Evolutionary conservation across 1,140 invertebrate genomes (phyloP), one percentile per base, ranked within the genome.

Genomic region (Ceratosolen solmsi): DNA sequence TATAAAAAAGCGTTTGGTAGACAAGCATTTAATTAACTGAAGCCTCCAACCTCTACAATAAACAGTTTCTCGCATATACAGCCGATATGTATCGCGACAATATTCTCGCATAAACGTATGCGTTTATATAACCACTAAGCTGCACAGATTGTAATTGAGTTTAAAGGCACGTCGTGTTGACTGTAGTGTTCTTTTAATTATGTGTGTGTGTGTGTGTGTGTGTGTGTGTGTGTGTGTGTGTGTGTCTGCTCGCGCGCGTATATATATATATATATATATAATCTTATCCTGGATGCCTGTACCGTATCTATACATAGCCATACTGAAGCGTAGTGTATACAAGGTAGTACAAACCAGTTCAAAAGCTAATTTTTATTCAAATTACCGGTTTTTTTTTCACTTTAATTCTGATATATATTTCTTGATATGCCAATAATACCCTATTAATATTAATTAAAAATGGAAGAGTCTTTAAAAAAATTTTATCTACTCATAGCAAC

Each of bases 291-390:
- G 36, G 20, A n/a, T 13, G 60, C 1, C 60, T 33, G 3, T 63
- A 33, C 3, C 70, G 1, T 2, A 51, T 11, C 9, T 41, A 11
- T 27, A 51, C 0, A 27, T 20, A 27, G 9, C 63, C 22, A 38
- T 9, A 17, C 0, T 38, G 33, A 5, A 7, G 63, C 22, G 20
- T 3, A 22, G 22, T 25, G 30, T 68, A 22, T 68, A n/a, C 63
- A 9, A 38, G 20, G 15, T 38, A 20, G 17, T 38, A 9, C 70
- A 51, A 51, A 70, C 65, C 65, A 70, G 65, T 70, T 70, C 36
- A 38, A 17, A 72, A 51, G 25, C n/a, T 72, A 72, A 72, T 72
- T 51, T 38, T 49, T 68, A 68, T n/a, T 38, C 11, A 68, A 65
- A 68, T 68, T 38, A 9, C 8, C 25, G 20, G 2, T n/a, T 38